phyloP scores from a whole-genome alignment of 2,797 vertebrate genomes.

The Lycodopsis pacificus region DNA sequence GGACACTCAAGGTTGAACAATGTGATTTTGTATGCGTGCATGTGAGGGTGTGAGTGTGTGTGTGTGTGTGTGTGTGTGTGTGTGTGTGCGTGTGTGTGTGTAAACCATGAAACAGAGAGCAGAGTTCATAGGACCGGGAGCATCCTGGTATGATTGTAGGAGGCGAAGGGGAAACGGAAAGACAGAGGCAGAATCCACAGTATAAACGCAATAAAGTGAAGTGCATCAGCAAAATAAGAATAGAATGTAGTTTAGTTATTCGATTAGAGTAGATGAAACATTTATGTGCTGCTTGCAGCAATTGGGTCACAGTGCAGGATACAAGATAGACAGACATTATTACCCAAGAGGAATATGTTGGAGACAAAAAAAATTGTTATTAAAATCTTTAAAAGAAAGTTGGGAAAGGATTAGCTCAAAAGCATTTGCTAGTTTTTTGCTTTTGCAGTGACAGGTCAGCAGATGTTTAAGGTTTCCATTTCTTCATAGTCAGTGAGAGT shows the following conservation, averaged over 20 bases:
- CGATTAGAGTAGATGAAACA: conserved; percentile 42
- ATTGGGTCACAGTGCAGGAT: conserved; percentile 34
- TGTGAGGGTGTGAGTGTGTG: conserved; percentile 10
- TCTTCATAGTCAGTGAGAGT: background rate
- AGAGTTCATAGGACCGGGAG: conserved; percentile 39
- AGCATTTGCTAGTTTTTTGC: background rate
- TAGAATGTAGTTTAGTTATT: background rate
- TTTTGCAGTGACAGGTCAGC: background rate
- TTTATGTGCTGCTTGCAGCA: conserved; percentile 38
- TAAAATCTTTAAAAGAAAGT: background rate
- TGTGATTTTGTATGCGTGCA: conserved; percentile 35
- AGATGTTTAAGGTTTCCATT: background rate
- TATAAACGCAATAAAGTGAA: conserved; percentile 17
- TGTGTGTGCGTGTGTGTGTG: conserved; percentile 13
- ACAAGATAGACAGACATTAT: background rate
- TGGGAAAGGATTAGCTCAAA: background rate
- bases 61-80: conserved; percentile 1
- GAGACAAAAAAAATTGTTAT: background rate
- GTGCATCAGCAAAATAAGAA: conserved; percentile 30
- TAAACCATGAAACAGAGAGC: conserved; percentile 30
- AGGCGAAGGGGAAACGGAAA: background rate
- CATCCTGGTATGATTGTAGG: conserved; percentile 23
- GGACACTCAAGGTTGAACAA: conserved; percentile 73
- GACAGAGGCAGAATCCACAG: background rate
- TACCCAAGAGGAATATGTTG: background rate